These are phyloP conservation scores for Neodontobutis hainanensis DNA, from an alignment of 2,113 vertebrate genomes.

Conservation along the genomic window DNA sequence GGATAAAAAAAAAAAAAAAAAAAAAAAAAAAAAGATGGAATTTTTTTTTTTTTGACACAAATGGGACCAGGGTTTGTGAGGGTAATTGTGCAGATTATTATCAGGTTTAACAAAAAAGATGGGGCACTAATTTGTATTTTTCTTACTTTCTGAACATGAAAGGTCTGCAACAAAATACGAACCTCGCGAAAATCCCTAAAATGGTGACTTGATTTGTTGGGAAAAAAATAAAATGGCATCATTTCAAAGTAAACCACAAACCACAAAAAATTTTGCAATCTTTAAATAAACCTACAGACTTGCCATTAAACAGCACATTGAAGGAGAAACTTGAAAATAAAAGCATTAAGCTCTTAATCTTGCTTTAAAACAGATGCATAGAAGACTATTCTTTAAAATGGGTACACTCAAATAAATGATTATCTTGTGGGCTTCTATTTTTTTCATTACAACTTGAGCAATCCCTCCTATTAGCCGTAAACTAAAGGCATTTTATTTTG, in stretches of 20 bases:
- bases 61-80: constrained; percentile 30
- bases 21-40: no score
- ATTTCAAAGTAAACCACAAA: not conserved
- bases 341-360: not conserved
- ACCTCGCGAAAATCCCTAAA: no score
- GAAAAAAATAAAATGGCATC: not conserved
- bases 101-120: not conserved
- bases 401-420: constrained; percentile 3
- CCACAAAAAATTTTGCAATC: not conserved
- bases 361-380: constrained; percentile 29
- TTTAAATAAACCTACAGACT: constrained; percentile 16
- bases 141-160: not conserved
- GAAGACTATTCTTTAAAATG: constrained; percentile 14
- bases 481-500: constrained; percentile 4
- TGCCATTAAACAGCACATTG: constrained; percentile 1
- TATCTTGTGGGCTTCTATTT: constrained; percentile 8
- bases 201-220: not conserved
- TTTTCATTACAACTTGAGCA: not conserved
- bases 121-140: not conserved
- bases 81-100: not conserved
- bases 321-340: not conserved
- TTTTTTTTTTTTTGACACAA: no score
- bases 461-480: not conserved
- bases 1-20: constrained; percentile 12
- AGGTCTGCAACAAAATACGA: not conserved